Evolutionary conservation across 2,888 invertebrate species (phyloP).

Genomic region (Drosophila paranaensis): DNA sequence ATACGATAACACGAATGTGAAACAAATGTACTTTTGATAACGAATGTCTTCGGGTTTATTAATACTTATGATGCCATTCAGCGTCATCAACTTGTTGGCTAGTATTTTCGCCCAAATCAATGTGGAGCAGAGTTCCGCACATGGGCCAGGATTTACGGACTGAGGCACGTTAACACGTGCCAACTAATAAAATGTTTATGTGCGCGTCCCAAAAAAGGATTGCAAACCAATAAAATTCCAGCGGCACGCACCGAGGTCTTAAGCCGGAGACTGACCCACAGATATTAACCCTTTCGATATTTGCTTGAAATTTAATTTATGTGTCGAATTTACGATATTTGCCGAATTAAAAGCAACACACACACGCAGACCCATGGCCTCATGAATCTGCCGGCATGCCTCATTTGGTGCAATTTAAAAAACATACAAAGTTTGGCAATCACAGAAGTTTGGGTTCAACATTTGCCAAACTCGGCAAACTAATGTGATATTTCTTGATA

Average conservation of each 20-base stretch:
- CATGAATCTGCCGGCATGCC: slow-evolving; percentile 19
- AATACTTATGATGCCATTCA: slow-evolving; percentile 37
- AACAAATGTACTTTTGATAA: neutral
- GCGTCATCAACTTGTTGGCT: slow-evolving; percentile 30
- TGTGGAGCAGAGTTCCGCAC: slow-evolving; percentile 27
- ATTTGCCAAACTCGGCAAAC: slow-evolving; percentile 49
- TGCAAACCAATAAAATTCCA: slow-evolving; percentile 64
- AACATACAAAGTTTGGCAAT: slow-evolving; percentile 58
- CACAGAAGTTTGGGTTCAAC: slow-evolving; percentile 45
- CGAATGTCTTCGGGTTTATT: slow-evolving; percentile 30
- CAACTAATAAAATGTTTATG: slow-evolving; percentile 77
- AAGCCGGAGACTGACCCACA: slow-evolving; percentile 39
- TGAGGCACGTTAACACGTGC: slow-evolving; percentile 65
- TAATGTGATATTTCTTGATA: slow-evolving; percentile 67
- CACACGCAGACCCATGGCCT: slow-evolving; percentile 1
- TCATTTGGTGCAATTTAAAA: slow-evolving; percentile 67
- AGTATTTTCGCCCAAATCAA: slow-evolving; percentile 51
- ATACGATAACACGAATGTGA: neutral
- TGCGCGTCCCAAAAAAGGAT: slow-evolving; percentile 40
- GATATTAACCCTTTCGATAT: slow-evolving; percentile 71
- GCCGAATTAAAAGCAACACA: slow-evolving; percentile 70
- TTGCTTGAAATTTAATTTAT: slow-evolving; percentile 74
- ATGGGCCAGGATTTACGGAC: slow-evolving; percentile 30
- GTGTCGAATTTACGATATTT: slow-evolving; percentile 68
- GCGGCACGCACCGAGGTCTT: slow-evolving; percentile 53